These are phyloP conservation scores for Gonioctena quinquepunctata DNA, from an alignment of 1,140 invertebrate genomes.

Conservation along the genomic window DNA sequence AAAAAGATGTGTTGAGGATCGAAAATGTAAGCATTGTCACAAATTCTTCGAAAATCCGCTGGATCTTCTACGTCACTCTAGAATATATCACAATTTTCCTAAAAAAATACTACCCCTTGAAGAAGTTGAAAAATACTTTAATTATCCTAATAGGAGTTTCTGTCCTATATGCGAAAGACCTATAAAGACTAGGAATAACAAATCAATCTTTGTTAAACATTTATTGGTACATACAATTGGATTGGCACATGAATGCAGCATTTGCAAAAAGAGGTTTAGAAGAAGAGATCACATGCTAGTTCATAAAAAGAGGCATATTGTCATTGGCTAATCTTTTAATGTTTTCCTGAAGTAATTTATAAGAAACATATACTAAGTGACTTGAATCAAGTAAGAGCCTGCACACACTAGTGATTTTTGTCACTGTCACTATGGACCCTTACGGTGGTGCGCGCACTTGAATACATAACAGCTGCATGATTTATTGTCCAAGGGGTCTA, in stretches of 20 bases:
- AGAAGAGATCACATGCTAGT: constrained; percentile 36
- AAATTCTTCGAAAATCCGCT: constrained; percentile 29
- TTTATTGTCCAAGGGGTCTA: too few relatives aligned
- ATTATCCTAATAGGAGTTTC: constrained; percentile 18
- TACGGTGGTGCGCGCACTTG: too few relatives aligned
- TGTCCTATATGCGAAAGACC: constrained; percentile 39
- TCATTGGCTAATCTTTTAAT: too few relatives aligned
- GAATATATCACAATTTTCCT: constrained; percentile 25
- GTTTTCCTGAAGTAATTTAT: too few relatives aligned
- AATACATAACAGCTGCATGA: too few relatives aligned
- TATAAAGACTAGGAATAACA: constrained; percentile 21
- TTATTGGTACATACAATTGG: constrained; percentile 31
- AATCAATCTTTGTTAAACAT: constrained; percentile 36
- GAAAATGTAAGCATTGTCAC: constrained; percentile 19
- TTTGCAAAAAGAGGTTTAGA: constrained; percentile 38
- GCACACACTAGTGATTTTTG: too few relatives aligned
- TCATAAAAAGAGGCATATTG: constrained; percentile 23
- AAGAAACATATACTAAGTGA: too few relatives aligned
- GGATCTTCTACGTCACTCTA: constrained; percentile 35
- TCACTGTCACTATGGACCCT: too few relatives aligned
- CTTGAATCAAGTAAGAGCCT: too few relatives aligned
- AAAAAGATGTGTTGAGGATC: background rate
- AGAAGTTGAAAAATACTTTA: constrained; percentile 32
- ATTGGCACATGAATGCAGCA: constrained; percentile 26
- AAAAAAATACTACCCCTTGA: constrained; percentile 26